Percentiles rank a stretch among this genome's conserved stretches.
phyloP scores from a whole-genome alignment of 2,113 vertebrate genomes.

The Eretmodus cyanostictus region DNA sequence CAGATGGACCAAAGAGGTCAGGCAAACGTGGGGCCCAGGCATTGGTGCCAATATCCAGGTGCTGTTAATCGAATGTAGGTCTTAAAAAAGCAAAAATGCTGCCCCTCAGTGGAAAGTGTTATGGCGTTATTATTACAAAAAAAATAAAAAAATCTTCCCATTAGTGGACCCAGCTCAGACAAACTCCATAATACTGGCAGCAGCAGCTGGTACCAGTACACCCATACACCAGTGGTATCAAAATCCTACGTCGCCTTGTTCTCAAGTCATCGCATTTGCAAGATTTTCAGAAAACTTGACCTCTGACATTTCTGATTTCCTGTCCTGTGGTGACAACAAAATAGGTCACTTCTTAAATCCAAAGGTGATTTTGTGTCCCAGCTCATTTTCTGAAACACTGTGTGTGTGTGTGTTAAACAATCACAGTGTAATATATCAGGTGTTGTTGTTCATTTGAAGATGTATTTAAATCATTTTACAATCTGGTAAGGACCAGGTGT shows the following conservation, averaged over 20 bases:
- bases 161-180: neutral
- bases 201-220: neutral
- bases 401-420: neutral
- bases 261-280: neutral
- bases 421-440: neutral
- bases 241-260: neutral
- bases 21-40: neutral
- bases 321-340: neutral
- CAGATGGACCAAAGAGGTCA: neutral
- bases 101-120: neutral
- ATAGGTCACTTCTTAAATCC: neutral
- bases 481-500: neutral
- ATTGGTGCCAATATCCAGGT: neutral
- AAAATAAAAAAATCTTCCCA: neutral
- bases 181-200: neutral
- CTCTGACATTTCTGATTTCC: neutral
- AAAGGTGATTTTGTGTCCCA: neutral
- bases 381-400: neutral
- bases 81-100: neutral
- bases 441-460: neutral
- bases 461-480: neutral
- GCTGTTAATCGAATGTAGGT: neutral
- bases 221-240: neutral
- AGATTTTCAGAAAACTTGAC: neutral
- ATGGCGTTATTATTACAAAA: neutral